Conservation (phyloP, 1,140 invertebrate species). For the Drosophila repleta region DNA sequence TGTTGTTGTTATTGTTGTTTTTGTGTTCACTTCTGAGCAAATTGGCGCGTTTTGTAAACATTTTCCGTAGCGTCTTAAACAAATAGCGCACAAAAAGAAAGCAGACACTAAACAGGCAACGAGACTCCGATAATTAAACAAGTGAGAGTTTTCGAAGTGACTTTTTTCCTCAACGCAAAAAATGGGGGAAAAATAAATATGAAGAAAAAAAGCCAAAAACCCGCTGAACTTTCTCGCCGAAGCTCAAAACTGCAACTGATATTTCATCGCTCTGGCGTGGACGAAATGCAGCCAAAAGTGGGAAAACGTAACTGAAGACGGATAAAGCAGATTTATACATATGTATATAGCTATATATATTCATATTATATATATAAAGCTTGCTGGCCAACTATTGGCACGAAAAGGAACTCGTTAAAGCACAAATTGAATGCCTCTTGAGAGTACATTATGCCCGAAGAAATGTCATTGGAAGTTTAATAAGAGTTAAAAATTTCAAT, state of each 20-base stretch:
- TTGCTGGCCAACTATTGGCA: slow-evolving; percentile 8
- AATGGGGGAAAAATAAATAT: slow-evolving; percentile 5
- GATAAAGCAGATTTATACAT: too few species aligned
- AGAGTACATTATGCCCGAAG: background rate
- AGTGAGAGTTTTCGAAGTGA: slow-evolving; percentile 64
- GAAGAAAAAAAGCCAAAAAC: slow-evolving; percentile 34
- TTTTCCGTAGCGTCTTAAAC: slow-evolving; percentile 59
- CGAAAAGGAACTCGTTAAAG: background rate
- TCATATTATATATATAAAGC: background rate
- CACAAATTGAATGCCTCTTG: background rate
- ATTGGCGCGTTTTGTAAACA: slow-evolving; percentile 80
- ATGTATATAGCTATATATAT: too few species aligned
- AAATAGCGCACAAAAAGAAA: slow-evolving; percentile 66
- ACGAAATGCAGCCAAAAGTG: slow-evolving; percentile 27
- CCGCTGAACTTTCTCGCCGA: slow-evolving; percentile 69
- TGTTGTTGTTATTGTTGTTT: slow-evolving; percentile 31
- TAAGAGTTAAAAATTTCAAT: too few species aligned
- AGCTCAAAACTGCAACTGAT: slow-evolving; percentile 77
- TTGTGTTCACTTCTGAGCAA: slow-evolving; percentile 57
- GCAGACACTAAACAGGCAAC: slow-evolving; percentile 29
- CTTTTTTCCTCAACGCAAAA: background rate
- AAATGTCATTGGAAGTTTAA: background rate
- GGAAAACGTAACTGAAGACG: background rate
- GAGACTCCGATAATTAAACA: slow-evolving; percentile 68
- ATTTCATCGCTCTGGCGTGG: slow-evolving; percentile 41